Conservation (phyloP, 1,140 invertebrate genomes). For the Palaemon carinicauda region DNA sequence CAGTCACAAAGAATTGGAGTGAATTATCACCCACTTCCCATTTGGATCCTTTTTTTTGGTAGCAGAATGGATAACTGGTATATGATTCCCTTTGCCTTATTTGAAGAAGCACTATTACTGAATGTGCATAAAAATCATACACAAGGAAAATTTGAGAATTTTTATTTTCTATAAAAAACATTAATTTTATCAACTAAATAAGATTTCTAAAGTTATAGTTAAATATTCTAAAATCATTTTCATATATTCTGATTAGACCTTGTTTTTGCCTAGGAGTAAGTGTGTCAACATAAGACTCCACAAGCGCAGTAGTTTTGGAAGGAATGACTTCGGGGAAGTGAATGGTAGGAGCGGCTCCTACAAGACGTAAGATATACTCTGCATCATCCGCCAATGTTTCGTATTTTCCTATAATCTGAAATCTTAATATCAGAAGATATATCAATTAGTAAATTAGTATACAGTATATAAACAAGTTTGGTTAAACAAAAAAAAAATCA, state of each 20-base stretch:
- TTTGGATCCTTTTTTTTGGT: too few species aligned
- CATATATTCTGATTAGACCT: constrained; percentile 49
- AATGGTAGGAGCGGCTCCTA: constrained; percentile 65
- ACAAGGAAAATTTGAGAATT: too few species aligned
- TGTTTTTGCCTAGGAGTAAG: constrained; percentile 28
- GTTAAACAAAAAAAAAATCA: too few species aligned
- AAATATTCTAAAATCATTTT: constrained; percentile 60
- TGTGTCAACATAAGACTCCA: constrained; percentile 42
- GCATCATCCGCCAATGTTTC: constrained; percentile 77
- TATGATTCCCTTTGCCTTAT: too few species aligned
- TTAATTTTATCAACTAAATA: constrained; percentile 1
- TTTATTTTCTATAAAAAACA: too few species aligned
- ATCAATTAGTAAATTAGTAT: too few species aligned
- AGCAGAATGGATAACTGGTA: too few species aligned
- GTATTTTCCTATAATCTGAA: constrained; percentile 85
- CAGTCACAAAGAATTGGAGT: too few species aligned
- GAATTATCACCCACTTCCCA: too few species aligned
- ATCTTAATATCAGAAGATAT: constrained; percentile 66
- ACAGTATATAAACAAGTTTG: too few species aligned
- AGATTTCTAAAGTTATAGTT: constrained; percentile 47
- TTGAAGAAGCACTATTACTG: too few species aligned
- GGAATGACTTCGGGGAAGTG: constrained; percentile 51
- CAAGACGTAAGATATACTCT: constrained; percentile 73
- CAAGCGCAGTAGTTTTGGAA: constrained; percentile 32
- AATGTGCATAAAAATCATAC: too few species aligned